Evolutionary conservation across 92 coral and sea anemone species (phyloP).

Genomic region (Bergia puertoricense): DNA sequence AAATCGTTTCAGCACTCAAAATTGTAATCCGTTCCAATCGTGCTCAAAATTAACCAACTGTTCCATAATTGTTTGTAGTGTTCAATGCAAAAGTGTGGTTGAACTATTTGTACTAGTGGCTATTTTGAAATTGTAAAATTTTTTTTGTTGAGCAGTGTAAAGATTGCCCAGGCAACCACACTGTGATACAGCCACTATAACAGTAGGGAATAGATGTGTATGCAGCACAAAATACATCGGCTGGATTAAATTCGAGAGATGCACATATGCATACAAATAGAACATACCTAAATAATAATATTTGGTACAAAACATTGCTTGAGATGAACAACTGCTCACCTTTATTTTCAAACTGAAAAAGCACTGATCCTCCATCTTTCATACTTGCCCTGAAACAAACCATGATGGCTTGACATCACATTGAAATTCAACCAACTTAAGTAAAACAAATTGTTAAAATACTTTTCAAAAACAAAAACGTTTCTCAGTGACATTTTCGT

Average conservation of each 20-base stretch:
- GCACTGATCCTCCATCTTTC: constrained; percentile 93
- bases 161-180: neutral
- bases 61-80: neutral
- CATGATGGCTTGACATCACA: neutral
- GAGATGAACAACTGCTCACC: constrained; percentile 50
- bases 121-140: too few relatives aligned
- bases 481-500: too few relatives aligned
- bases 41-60: neutral
- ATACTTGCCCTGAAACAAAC: constrained; percentile 66
- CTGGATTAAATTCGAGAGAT: neutral
- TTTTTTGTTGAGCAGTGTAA: neutral
- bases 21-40: neutral
- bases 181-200: neutral
- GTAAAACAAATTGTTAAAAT: neutral
- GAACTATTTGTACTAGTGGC: neutral
- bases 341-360: constrained; percentile 89
- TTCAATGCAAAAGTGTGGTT: neutral
- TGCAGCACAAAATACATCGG: neutral
- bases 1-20: too few relatives aligned
- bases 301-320: neutral
- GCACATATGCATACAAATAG: neutral
- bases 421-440: neutral
- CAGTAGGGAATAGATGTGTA: too few relatives aligned
- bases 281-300: neutral
- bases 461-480: too few relatives aligned